A percentile compares a stretch with the other conserved stretches of the same genome.
These are phyloP conservation scores for Globodera rostochiensis DNA, from an alignment of 1,140 invertebrate genomes.

Conservation along the genomic window DNA sequence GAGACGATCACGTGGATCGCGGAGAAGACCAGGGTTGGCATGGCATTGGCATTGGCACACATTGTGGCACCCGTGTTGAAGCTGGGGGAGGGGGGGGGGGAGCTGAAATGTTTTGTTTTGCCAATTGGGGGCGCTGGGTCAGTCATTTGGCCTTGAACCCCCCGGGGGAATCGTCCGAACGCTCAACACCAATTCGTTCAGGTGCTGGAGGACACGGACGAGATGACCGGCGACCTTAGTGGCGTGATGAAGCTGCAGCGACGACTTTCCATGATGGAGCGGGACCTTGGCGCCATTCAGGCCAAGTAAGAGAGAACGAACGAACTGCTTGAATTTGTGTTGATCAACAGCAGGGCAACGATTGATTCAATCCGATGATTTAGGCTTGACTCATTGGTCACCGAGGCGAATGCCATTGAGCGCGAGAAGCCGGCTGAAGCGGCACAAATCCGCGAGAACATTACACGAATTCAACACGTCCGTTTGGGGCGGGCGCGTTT, in stretches of 20 bases:
- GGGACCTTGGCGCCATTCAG: conserved; percentile 95
- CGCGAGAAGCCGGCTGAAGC: conserved; percentile 94
- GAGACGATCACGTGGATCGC: conserved; percentile 83
- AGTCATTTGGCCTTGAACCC: no score
- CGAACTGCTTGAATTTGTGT: no score
- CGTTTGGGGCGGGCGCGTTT: conserved; percentile 67
- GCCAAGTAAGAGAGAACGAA: conserved; percentile 74
- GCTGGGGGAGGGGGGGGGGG: no score
- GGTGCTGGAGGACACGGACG: conserved; percentile 73
- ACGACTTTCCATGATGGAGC: conserved; percentile 93
- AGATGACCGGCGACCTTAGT: conserved; percentile 67
- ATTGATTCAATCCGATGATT: background rate
- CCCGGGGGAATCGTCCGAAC: no score
- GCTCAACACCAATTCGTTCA: background rate
- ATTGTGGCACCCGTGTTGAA: no score
- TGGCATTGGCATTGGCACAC: background rate
- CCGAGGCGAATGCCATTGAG: conserved; percentile 86
- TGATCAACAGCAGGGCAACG: no score
- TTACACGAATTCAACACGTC: conserved; percentile 79
- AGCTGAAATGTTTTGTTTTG: no score
- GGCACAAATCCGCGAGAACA: conserved; percentile 83
- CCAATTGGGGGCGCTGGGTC: no score
- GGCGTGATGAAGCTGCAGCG: conserved; percentile 81
- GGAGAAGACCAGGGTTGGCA: conserved; percentile 82
- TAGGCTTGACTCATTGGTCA: conserved; percentile 81